These are phyloP conservation scores for Bryconaethiops microstoma DNA, from an alignment of 2,797 vertebrate genomes.

Conservation along the genomic window DNA sequence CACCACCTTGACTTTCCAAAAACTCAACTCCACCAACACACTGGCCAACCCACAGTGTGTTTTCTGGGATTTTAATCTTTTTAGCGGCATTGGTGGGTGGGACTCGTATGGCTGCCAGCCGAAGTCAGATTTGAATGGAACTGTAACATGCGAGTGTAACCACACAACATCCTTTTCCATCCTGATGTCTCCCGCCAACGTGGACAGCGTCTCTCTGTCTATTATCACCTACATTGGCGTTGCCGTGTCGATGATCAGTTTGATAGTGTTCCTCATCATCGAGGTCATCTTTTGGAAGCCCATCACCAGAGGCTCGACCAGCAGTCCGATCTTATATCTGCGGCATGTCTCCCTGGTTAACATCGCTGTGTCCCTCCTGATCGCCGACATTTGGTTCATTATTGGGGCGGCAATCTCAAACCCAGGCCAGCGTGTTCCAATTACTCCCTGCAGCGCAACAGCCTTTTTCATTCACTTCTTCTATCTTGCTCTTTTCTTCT, in stretches of 20 bases:
- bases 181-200: slow-evolving; percentile 83
- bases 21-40: slow-evolving; percentile 1
- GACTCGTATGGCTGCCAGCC: slow-evolving; percentile 75
- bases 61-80: slow-evolving; percentile 87
- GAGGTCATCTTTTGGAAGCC: slow-evolving; percentile 86
- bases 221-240: slow-evolving; percentile 85
- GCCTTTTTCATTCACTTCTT: slow-evolving; percentile 92
- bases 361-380: slow-evolving; percentile 84
- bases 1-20: slow-evolving; percentile 76
- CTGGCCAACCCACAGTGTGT: slow-evolving; percentile 76
- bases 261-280: slow-evolving; percentile 84
- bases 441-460: slow-evolving; percentile 72
- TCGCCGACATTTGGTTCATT: slow-evolving; percentile 89
- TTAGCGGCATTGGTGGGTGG: slow-evolving; percentile 72
- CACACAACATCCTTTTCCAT: slow-evolving; percentile 92
- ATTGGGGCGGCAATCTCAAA: slow-evolving; percentile 66
- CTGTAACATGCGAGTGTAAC: slow-evolving; percentile 78
- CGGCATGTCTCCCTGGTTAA: slow-evolving; percentile 89
- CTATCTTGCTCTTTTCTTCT: slow-evolving; percentile 91
- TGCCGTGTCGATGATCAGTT: slow-evolving; percentile 82
- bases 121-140: neutral
- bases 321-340: slow-evolving; percentile 83
- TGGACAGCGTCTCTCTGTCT: slow-evolving; percentile 35
- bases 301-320: slow-evolving; percentile 71
- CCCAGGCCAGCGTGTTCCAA: slow-evolving; percentile 14